phyloP scores from a whole-genome alignment of 2,113 vertebrate species.

The Setophaga petechia region DNA sequence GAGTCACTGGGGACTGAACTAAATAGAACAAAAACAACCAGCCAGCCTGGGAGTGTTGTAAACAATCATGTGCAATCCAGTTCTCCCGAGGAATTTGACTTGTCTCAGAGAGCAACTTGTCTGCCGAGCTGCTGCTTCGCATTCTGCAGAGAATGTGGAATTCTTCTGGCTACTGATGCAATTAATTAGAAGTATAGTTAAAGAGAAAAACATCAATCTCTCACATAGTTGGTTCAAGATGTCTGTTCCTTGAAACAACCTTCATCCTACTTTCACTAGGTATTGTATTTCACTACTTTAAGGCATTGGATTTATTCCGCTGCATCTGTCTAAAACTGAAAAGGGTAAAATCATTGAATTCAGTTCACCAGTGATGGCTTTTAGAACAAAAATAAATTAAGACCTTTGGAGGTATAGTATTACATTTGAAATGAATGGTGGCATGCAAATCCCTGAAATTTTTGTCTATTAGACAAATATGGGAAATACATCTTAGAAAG shows the following conservation, averaged over 20 bases:
- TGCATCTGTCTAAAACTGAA: constrained; percentile 25
- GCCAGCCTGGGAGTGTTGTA: background rate
- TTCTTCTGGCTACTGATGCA: background rate
- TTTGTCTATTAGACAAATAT: background rate
- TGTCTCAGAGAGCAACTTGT: background rate
- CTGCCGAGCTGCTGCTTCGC: background rate
- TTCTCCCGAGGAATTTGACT: background rate
- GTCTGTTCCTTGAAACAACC: background rate
- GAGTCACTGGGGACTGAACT: background rate
- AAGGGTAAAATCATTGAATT: constrained; percentile 6
- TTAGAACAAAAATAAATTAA: constrained; percentile 47
- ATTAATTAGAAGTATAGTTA: constrained; percentile 41
- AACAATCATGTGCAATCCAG: background rate
- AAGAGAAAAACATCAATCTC: background rate
- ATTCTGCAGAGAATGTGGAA: background rate
- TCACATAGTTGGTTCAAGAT: background rate
- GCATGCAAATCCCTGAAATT: background rate
- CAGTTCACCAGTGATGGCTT: background rate
- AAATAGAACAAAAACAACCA: background rate
- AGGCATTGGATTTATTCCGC: background rate
- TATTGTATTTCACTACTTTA: background rate
- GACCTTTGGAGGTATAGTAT: background rate
- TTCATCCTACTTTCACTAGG: background rate
- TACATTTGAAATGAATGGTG: constrained; percentile 13
- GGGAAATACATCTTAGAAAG: background rate